Conservation (phyloP, 2,888 invertebrate genomes). For the Megaustenia siamemsis region DNA sequence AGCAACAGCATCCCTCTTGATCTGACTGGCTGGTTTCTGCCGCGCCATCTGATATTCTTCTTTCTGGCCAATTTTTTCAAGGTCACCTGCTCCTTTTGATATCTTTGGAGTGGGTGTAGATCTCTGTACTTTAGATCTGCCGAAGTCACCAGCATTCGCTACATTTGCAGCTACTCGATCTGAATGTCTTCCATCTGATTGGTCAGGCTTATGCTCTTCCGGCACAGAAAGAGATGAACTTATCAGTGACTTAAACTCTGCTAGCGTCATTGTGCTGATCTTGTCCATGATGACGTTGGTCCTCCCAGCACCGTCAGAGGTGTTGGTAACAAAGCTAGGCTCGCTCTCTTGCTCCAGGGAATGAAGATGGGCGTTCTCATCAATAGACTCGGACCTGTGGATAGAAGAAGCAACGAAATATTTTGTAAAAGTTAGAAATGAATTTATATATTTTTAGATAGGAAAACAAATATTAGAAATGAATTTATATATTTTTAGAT, state of each 20-base stretch:
- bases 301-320: conserved; percentile 39
- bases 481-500: too few relatives aligned
- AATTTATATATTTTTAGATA: too few relatives aligned
- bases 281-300: conserved; percentile 65
- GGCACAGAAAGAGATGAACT: conserved; percentile 68
- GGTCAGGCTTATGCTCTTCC: conserved; percentile 30
- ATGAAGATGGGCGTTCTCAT: conserved; percentile 6
- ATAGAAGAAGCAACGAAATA: too few relatives aligned
- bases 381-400: conserved; percentile 46
- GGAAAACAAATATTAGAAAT: too few relatives aligned
- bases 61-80: neutral
- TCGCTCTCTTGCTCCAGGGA: neutral
- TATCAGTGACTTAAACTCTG: conserved; percentile 72
- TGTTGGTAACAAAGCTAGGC: neutral
- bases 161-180: conserved; percentile 13
- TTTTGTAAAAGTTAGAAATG: too few relatives aligned
- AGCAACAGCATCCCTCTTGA: conserved; percentile 50
- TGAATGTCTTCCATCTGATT: neutral
- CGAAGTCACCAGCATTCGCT: neutral
- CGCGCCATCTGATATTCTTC: conserved; percentile 51
- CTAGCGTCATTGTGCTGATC: conserved; percentile 74
- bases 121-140: conserved; percentile 35
- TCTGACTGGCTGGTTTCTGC: conserved; percentile 51
- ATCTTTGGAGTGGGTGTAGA: conserved; percentile 57
- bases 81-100: conserved; percentile 46